These are phyloP conservation scores for Diachasma alloeum DNA, from an alignment of 1,140 invertebrate genomes.

Conservation along the genomic window DNA sequence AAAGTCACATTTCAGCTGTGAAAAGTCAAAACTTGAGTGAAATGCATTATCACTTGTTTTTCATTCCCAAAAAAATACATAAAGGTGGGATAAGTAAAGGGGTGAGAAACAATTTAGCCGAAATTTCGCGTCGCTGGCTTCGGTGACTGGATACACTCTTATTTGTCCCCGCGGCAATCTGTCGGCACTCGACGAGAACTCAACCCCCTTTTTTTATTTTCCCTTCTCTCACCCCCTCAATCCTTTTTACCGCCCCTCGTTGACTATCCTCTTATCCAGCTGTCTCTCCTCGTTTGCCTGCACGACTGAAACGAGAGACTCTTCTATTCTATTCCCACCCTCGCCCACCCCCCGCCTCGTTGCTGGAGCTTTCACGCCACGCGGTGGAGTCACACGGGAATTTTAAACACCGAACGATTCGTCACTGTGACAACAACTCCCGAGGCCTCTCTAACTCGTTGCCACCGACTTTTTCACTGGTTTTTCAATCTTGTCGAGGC, in stretches of 20 bases:
- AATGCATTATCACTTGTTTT: not conserved
- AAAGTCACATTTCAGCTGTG: not conserved
- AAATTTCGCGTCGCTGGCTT: slow-evolving; percentile 11
- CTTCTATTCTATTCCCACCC: not conserved
- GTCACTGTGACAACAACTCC: slow-evolving; percentile 32
- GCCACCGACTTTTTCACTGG: not conserved
- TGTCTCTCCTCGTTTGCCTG: not conserved
- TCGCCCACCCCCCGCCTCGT: not conserved
- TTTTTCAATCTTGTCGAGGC: not conserved
- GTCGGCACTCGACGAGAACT: slow-evolving; percentile 47
- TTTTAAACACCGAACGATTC: slow-evolving; percentile 58
- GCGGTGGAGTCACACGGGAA: slow-evolving; percentile 52
- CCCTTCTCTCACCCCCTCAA: slow-evolving; percentile 31
- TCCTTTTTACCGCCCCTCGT: slow-evolving; percentile 26
- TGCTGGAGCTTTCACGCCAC: not conserved
- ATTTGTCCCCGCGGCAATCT: slow-evolving; percentile 60
- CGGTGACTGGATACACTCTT: slow-evolving; percentile 48
- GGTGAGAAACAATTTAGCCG: slow-evolving; percentile 13
- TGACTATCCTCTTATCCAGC: slow-evolving; percentile 11
- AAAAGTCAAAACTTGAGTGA: not conserved
- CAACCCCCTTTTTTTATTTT: slow-evolving; percentile 32
- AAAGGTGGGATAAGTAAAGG: not conserved
- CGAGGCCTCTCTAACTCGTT: not conserved
- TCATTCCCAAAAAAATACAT: not conserved
- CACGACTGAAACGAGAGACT: not conserved